Conservation (phyloP, 2,888 invertebrate species). For the Parascotia fuliginaria region DNA sequence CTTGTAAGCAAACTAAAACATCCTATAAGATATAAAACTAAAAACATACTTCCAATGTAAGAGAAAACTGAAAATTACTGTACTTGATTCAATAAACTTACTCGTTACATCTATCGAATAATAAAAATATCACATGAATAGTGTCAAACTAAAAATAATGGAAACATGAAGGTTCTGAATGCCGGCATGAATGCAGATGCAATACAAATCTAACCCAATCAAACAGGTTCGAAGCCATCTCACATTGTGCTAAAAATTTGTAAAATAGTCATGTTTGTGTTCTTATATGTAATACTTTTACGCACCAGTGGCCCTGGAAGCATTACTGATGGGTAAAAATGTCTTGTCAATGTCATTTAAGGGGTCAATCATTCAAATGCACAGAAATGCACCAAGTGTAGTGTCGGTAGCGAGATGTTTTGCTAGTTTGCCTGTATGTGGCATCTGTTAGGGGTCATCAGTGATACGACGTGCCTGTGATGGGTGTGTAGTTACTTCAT, state of each 20-base stretch:
- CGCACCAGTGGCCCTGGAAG: no score
- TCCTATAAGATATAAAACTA: conserved; percentile 33
- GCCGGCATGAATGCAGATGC: conserved; percentile 7
- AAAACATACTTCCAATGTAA: conserved; percentile 38
- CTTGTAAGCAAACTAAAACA: conserved; percentile 40
- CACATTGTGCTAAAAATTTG: no score
- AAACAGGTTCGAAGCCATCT: no score
- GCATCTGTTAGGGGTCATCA: neutral
- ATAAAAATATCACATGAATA: conserved; percentile 50
- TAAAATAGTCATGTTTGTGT: no score
- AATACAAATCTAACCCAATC: conserved; percentile 15
- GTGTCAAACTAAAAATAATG: conserved; percentile 42
- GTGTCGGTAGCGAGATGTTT: no score
- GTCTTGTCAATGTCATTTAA: no score
- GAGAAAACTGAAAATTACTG: conserved; percentile 22
- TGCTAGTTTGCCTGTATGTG: no score
- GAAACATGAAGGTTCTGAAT: conserved; percentile 32
- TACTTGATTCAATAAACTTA: conserved; percentile 35
- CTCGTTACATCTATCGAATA: conserved; percentile 29
- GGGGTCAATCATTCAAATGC: no score
- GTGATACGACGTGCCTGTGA: neutral
- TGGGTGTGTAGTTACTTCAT: conserved; percentile 88
- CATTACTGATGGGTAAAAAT: no score
- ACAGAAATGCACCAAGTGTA: no score
- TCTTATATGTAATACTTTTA: no score